Percentiles rank a stretch among this genome's conserved stretches.
phyloP scores from a whole-genome alignment of 2,888 invertebrate species.

The Andrena haemorrhoa region DNA sequence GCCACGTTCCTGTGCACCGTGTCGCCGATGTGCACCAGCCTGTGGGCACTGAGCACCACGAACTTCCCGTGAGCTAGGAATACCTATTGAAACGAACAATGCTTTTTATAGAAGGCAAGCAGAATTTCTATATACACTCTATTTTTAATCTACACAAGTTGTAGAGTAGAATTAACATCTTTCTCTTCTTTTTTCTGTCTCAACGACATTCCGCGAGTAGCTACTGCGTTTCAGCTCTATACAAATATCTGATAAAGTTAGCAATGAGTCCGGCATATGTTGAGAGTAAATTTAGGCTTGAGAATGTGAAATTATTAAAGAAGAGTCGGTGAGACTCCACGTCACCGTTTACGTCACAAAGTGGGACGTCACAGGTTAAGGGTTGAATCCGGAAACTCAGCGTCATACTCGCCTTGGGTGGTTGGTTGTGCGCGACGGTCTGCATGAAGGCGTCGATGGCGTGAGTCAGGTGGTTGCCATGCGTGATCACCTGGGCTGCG shows the following conservation, averaged over 20 bases:
- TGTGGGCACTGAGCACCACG: slow-evolving; percentile 96
- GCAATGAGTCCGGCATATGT: too few relatives aligned
- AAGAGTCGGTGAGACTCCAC: too few relatives aligned
- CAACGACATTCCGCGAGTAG: too few relatives aligned
- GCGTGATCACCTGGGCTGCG: slow-evolving; percentile 93
- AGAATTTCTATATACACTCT: background rate
- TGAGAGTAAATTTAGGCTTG: too few relatives aligned
- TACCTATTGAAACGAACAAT: slow-evolving; percentile 78
- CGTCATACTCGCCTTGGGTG: slow-evolving; percentile 89
- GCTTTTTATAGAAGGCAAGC: background rate
- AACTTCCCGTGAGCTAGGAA: slow-evolving; percentile 98
- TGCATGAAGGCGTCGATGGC: slow-evolving; percentile 97
- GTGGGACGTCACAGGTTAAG: too few relatives aligned
- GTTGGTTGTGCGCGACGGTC: slow-evolving; percentile 96
- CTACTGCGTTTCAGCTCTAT: too few relatives aligned
- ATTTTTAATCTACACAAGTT: too few relatives aligned
- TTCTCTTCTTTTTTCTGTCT: too few relatives aligned
- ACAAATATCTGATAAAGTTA: too few relatives aligned
- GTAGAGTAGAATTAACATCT: too few relatives aligned
- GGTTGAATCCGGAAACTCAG: background rate
- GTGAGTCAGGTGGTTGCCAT: slow-evolving; percentile 93
- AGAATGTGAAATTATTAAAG: too few relatives aligned
- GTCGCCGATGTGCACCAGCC: slow-evolving; percentile 97
- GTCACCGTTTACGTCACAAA: too few relatives aligned
- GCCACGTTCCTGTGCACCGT: slow-evolving; percentile 95